Conservation (phyloP, 2,888 invertebrate genomes). For the Ecliptopera silaceata region DNA sequence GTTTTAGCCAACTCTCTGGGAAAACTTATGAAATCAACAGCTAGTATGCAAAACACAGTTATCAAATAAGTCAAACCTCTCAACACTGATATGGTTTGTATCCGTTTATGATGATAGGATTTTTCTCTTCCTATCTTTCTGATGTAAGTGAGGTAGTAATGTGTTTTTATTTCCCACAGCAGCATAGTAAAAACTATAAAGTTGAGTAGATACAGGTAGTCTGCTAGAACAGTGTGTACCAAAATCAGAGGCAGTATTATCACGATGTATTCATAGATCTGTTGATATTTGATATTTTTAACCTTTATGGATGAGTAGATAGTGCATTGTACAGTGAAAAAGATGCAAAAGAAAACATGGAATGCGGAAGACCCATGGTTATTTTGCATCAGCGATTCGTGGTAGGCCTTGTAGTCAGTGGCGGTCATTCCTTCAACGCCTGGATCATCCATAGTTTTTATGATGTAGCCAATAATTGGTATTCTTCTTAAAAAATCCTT, state of each 20-base stretch:
- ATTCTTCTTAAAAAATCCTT: no score
- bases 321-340: constrained; percentile 66
- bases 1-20: constrained; percentile 95
- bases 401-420: constrained; percentile 71
- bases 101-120: constrained; percentile 46
- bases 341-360: constrained; percentile 75
- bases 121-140: constrained; percentile 37
- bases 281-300: constrained; percentile 46
- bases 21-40: constrained; percentile 95
- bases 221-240: constrained; percentile 79
- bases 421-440: constrained; percentile 49
- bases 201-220: constrained; percentile 60
- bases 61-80: constrained; percentile 88
- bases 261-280: constrained; percentile 79
- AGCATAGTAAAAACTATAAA: constrained; percentile 49
- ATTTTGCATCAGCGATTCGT: constrained; percentile 80
- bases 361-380: constrained; percentile 78
- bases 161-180: constrained; percentile 39
- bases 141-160: constrained; percentile 30
- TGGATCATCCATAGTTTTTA: constrained; percentile 22
- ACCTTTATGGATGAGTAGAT: constrained; percentile 51
- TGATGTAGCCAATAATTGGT: background rate
- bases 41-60: constrained; percentile 92
- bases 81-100: constrained; percentile 84
- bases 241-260: constrained; percentile 82